phyloP scores from a whole-genome alignment of 2,113 vertebrate species.

The Mus pahari region DNA sequence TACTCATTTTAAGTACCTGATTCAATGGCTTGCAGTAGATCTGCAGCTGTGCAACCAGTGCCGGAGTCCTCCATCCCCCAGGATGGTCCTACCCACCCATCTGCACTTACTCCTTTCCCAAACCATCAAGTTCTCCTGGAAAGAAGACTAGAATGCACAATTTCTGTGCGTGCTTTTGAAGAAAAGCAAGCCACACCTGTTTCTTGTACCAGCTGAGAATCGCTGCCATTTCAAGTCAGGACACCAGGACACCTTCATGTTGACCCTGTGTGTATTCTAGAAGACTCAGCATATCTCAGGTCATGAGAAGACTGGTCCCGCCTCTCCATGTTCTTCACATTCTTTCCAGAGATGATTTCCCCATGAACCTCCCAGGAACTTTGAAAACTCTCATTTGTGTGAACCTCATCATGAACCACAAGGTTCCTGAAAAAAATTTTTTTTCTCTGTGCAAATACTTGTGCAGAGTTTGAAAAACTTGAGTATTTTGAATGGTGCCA shows the following conservation, averaged over 20 bases:
- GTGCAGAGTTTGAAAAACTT: background rate
- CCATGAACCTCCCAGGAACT: accelerated
- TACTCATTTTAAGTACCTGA: background rate
- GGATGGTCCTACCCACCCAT: accelerated
- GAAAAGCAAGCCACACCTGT: accelerated
- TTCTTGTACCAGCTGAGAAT: background rate
- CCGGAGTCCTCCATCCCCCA: too few species aligned
- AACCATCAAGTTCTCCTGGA: too few species aligned
- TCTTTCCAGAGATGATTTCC: background rate
- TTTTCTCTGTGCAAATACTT: too few species aligned
- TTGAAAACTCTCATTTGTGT: accelerated
- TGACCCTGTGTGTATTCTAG: accelerated
- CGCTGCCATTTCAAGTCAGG: too few species aligned
- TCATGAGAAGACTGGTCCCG: background rate
- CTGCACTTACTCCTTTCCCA: accelerated
- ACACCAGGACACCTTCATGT: accelerated
- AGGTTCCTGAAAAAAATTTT: background rate
- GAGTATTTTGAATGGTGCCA: background rate
- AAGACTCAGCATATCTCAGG: accelerated
- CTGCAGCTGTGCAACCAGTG: accelerated
- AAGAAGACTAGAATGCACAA: background rate
- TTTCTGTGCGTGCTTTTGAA: accelerated
- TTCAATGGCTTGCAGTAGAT: background rate
- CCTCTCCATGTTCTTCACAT: accelerated
- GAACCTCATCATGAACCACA: accelerated